Evolutionary conservation across 2,888 invertebrate genomes (phyloP), one percentile per base, ranked within the genome.

Genomic region (Bhutanitis thaidina): DNA sequence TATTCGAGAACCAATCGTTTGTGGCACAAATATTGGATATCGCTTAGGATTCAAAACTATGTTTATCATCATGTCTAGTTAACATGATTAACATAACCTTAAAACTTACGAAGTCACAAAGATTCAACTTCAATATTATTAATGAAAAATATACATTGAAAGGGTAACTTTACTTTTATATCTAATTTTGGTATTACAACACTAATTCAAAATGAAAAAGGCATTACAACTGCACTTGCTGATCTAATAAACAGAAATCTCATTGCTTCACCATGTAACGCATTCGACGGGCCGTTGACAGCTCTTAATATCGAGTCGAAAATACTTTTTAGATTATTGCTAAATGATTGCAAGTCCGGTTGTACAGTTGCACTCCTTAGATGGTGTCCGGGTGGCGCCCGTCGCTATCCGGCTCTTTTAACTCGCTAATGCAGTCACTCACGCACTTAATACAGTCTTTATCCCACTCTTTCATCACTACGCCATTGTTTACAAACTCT

Each of bases 351-450:
- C 72, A 66, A 69, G 73, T 77, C 85, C 82, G 82, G 84, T 87
- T 83, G 75, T 83, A 85, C 86, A 81, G 85, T 84, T 84, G 86
- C 77, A 63, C 71, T 71, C 84, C 86, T 62, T 85, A 88, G 78
- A 84, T 81, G 85, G 86, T 67, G 70, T 72, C 69, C 69, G 69
- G 66, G 49, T 56, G 77, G 72, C 77, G 82, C 74, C 71, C 74
- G 82, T 82, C 80, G 80, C 82, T 71, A 75, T 71, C 55, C 54
- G 40, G 53, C 57, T 52, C 16, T 32, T 41, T 44, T 51, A 50
- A 49, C 53, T 50, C 49, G 48, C 43, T 45, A 46, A 49, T 52
- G 53, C 56, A 54, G 35, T 48, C 32, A 27, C 49, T 7, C 14
- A 38, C 14, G 43, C 44, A 49, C 15, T 43, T 32, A 40, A 51